These are phyloP conservation scores for Psilopogon haemacephalus DNA, from an alignment of 2,113 vertebrate species.

Conservation along the genomic window DNA sequence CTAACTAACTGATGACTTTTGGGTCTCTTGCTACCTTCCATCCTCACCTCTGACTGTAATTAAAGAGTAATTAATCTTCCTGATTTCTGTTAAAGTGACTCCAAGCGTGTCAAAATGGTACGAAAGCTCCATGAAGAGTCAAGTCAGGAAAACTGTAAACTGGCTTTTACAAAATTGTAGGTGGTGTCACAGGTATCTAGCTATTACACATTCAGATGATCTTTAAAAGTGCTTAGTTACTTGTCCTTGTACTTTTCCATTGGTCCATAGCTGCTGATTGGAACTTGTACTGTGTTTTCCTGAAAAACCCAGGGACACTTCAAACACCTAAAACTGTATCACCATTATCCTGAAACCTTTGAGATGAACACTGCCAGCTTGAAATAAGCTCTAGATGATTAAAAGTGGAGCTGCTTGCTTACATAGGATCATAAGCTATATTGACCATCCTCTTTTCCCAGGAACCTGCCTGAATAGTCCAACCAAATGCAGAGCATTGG, in stretches of 20 bases:
- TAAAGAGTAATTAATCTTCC: not conserved
- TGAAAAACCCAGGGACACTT: not conserved
- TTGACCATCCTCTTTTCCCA: not conserved
- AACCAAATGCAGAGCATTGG: not conserved
- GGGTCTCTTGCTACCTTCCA: conserved; percentile 41
- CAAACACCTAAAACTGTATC: not conserved
- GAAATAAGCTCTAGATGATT: not conserved
- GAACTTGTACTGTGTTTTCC: not conserved
- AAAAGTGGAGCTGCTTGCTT: not conserved
- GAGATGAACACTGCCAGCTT: not conserved
- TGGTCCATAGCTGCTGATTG: not conserved
- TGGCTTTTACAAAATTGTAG: not conserved
- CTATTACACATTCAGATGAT: not conserved
- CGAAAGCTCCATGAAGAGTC: not conserved
- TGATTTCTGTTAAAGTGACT: not conserved
- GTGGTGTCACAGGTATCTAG: not conserved
- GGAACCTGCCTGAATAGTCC: not conserved
- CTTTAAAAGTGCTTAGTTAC: not conserved
- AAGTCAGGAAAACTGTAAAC: not conserved
- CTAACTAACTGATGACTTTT: conserved; percentile 73
- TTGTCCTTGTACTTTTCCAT: not conserved
- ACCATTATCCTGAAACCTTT: not conserved
- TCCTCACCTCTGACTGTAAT: conserved; percentile 31
- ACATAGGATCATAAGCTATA: not conserved
- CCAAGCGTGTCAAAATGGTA: not conserved